Evolutionary conservation across 2,113 vertebrate genomes (phyloP).

Genomic region (Gambusia holbrooki): DNA sequence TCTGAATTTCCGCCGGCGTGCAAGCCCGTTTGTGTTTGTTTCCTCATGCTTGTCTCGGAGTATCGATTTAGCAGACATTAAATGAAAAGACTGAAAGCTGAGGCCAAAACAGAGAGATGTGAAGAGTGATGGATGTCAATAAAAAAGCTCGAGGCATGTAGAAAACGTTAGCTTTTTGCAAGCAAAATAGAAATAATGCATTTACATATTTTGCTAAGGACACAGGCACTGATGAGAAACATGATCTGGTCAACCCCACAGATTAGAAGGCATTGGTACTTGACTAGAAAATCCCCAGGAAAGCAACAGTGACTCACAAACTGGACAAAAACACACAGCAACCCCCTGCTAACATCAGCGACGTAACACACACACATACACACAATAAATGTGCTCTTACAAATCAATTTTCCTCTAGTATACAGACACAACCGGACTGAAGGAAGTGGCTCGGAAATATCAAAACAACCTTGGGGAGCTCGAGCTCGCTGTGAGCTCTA

Average conservation of each 20-base stretch:
- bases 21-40: slow-evolving; percentile 36
- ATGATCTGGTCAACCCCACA: neutral
- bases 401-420: slow-evolving; percentile 40
- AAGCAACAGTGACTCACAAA: slow-evolving; percentile 13
- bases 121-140: slow-evolving; percentile 62
- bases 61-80: slow-evolving; percentile 64
- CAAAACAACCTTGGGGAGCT: slow-evolving; percentile 57
- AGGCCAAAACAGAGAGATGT: slow-evolving; percentile 41
- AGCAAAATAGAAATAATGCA: slow-evolving; percentile 1
- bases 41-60: slow-evolving; percentile 59
- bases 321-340: slow-evolving; percentile 13
- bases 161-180: neutral
- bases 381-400: slow-evolving; percentile 24
- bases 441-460: slow-evolving; percentile 59
- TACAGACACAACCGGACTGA: slow-evolving; percentile 26
- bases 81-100: slow-evolving; percentile 60
- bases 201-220: slow-evolving; percentile 1
- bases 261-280: neutral
- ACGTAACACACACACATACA: slow-evolving; percentile 10
- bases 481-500: slow-evolving; percentile 36
- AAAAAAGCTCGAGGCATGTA: slow-evolving; percentile 38
- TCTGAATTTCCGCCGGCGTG: neutral
- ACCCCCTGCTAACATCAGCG: neutral
- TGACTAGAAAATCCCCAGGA: slow-evolving; percentile 7
- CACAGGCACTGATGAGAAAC: neutral